These are phyloP conservation scores for Tipula lateralis DNA, from an alignment of 2,888 invertebrate species.

Conservation along the genomic window DNA sequence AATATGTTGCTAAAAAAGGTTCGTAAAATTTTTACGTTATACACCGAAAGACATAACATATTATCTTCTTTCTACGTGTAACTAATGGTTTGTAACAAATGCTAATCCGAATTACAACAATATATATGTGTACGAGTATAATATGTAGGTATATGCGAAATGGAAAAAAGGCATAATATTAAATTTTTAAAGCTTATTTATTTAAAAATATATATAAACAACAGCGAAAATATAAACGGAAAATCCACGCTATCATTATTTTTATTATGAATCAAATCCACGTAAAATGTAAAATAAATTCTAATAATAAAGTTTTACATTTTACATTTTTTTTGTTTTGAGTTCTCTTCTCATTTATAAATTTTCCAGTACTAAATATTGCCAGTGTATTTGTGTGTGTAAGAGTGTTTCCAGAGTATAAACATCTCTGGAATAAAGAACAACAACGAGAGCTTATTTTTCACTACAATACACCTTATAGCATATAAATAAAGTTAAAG, in stretches of 20 bases:
- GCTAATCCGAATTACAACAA: neutral
- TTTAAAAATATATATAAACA: constrained; percentile 3
- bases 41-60: neutral
- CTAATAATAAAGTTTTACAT: constrained; percentile 11
- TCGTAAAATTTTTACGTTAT: neutral
- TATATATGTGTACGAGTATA: neutral
- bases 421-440: neutral
- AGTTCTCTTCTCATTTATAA: neutral
- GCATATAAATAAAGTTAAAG: neutral
- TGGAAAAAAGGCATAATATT: neutral
- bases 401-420: neutral
- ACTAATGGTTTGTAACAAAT: neutral
- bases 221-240: neutral
- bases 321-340: neutral
- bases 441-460: neutral
- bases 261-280: constrained; percentile 20
- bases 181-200: constrained; percentile 11
- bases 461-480: neutral
- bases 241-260: constrained; percentile 19
- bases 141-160: neutral
- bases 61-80: neutral
- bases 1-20: neutral
- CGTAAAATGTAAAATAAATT: neutral
- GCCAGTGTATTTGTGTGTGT: neutral
- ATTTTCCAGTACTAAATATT: neutral